These are phyloP conservation scores for Natrix natrix DNA, from an alignment of 2,797 vertebrate genomes.

Conservation along the genomic window DNA sequence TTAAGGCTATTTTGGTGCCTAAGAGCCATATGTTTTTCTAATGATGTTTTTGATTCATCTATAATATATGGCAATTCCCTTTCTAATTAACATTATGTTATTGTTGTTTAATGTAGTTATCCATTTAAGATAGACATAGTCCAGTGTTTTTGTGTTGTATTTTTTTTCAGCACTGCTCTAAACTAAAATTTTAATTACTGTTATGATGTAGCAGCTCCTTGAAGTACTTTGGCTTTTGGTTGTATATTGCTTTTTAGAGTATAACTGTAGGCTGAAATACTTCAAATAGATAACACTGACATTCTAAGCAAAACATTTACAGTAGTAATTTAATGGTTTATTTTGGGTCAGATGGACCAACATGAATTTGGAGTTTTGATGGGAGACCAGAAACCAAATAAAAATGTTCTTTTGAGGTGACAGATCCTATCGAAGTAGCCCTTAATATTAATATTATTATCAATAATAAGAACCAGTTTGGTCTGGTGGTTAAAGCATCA, in stretches of 20 bases:
- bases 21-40: not conserved
- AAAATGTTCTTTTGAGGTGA: not conserved
- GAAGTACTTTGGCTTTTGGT: not conserved
- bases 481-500: not conserved
- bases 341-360: not conserved
- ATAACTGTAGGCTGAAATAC: not conserved
- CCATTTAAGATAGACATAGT: not conserved
- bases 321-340: not conserved
- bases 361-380: not conserved
- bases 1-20: not conserved
- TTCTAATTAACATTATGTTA: not conserved
- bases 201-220: not conserved
- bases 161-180: not conserved
- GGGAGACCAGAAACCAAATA: not conserved
- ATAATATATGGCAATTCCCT: not conserved
- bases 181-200: not conserved
- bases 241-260: not conserved
- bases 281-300: not conserved
- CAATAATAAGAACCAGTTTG: not conserved
- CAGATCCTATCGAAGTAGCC: not conserved
- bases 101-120: not conserved
- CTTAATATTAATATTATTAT: not conserved
- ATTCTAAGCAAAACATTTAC: not conserved
- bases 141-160: not conserved
- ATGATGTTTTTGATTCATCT: not conserved